These are phyloP conservation scores for Chelonus insularis DNA, from an alignment of 1,140 invertebrate genomes.

Conservation along the genomic window DNA sequence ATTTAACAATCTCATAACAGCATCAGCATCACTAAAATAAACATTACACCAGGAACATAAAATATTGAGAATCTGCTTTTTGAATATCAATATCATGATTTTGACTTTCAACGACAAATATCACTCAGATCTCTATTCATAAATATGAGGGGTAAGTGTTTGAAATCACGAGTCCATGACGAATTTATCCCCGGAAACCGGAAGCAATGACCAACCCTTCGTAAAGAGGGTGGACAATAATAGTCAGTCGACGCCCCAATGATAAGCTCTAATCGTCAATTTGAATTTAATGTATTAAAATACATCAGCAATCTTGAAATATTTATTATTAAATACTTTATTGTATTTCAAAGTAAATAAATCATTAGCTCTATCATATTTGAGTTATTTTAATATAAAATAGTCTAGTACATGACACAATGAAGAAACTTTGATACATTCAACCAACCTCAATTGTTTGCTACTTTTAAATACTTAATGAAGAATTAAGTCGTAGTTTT, in stretches of 20 bases:
- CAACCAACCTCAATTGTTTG: too few species aligned
- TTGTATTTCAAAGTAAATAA: neutral
- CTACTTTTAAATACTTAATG: too few species aligned
- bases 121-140: too few species aligned
- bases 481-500: neutral
- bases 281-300: neutral
- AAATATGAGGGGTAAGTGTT: neutral
- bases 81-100: neutral
- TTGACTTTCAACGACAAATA: too few species aligned
- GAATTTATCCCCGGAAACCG: constrained; percentile 21
- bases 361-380: too few species aligned
- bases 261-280: neutral
- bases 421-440: too few species aligned
- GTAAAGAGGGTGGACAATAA: neutral
- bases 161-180: constrained; percentile 6
- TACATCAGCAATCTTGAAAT: neutral
- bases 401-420: too few species aligned
- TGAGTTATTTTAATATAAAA: too few species aligned
- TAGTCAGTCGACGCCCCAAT: neutral
- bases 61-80: too few species aligned
- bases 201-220: constrained; percentile 15
- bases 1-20: too few species aligned
- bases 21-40: neutral
- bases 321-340: too few species aligned
- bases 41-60: too few species aligned